Evolutionary conservation across 2,888 invertebrate species (phyloP), one percentile per base, ranked within the genome.

Genomic region (Noctua janthe): DNA sequence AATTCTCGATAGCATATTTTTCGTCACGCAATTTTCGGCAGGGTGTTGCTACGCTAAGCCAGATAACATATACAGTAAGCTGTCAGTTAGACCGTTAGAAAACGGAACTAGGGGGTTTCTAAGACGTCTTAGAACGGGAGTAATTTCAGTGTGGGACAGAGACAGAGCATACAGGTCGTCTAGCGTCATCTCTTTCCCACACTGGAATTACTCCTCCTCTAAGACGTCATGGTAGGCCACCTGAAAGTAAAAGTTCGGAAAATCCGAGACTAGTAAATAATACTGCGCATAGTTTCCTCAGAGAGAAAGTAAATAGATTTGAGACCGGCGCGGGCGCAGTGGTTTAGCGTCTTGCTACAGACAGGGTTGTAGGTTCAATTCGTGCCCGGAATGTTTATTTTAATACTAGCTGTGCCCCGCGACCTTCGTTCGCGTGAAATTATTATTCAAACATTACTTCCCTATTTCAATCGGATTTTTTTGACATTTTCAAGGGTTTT

Each of bases 241-340:
- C 5, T 43, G 54, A 75, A 15, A 59, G n/a, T 20, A 54, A 54
- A 71, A 75, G 71, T 67, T 39, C 0, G 67, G 81, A 62, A 81
- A 59, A 29, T 51, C 70, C 29, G 20, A 4, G 4, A 1, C 23
- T 29, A 49, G 23, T 56, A 39, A 70, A 79, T 29, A 51, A 59
- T 51, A 54, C 15, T 4, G 43, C 17, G 43, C 20, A 59, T 13
- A 43, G 23, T 69, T 69, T 54, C 62, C 39, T 76, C 39, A 15
- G 1, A 49, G 1, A 49, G 13, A 82, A 77, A 82, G 23, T n/a
- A 0, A 17, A 17, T 23, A 20, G 15, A 20, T 62, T 62, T 74
- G 7, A 11, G 0, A 29, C 0, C 29, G 29, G 29, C 29, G 1
- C 43, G n/a, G 3, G 29, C 1, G 29, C 1, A 54, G 15, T 8